phyloP scores from a whole-genome alignment of 2,888 invertebrate species.

The Melanchra persicariae region DNA sequence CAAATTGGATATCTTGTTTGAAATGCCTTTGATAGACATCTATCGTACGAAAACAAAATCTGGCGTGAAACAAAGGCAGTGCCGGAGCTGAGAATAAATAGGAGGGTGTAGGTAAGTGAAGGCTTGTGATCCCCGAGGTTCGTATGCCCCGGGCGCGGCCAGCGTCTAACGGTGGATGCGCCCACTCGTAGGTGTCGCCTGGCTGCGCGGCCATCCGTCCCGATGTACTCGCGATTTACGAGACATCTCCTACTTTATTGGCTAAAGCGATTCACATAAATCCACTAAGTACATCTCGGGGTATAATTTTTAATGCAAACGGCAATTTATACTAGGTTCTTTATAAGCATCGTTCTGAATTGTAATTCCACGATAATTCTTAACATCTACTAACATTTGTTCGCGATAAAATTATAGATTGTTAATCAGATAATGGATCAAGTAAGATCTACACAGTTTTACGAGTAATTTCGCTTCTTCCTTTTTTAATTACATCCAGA shows the following conservation, averaged over 20 bases:
- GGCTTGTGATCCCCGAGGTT: constrained; percentile 68
- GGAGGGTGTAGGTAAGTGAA: constrained; percentile 65
- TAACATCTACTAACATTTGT: constrained; percentile 27
- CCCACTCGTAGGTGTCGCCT: constrained; percentile 88
- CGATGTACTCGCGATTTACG: constrained; percentile 85
- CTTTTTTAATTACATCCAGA: constrained; percentile 50
- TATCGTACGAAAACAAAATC: constrained; percentile 57
- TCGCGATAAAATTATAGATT: constrained; percentile 15
- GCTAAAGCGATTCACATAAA: constrained; percentile 87
- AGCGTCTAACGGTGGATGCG: constrained; percentile 84
- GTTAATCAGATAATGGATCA: constrained; percentile 26
- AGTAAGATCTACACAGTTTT: constrained; percentile 24
- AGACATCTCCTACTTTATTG: constrained; percentile 88
- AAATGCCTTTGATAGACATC: constrained; percentile 58
- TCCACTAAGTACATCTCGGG: constrained; percentile 79
- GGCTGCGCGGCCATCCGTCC: constrained; percentile 79
- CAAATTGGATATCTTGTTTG: constrained; percentile 59
- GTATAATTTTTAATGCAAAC: constrained; percentile 79
- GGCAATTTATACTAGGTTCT: constrained; percentile 72
- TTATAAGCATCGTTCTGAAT: constrained; percentile 57
- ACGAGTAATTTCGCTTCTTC: constrained; percentile 24
- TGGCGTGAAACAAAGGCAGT: constrained; percentile 62
- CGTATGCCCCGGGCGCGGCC: constrained; percentile 65
- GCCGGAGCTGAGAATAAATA: constrained; percentile 58
- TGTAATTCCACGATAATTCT: constrained; percentile 36